A percentile compares a stretch with the other conserved stretches of the same genome.
Evolutionary conservation across 2,113 vertebrate genomes (phyloP).

Genomic region (Rhineura floridana): DNA sequence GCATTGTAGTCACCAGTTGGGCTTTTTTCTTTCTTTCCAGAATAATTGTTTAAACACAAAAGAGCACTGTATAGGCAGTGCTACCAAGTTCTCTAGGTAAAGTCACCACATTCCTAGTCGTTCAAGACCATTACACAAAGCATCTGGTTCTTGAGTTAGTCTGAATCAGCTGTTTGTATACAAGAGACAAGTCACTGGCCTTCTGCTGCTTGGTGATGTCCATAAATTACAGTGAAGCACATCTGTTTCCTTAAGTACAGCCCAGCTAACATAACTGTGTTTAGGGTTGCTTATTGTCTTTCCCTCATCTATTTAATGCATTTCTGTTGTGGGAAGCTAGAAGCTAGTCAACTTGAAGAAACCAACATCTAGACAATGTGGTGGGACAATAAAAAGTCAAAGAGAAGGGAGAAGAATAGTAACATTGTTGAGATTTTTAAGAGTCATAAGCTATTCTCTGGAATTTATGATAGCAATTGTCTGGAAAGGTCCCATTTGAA

Average conservation of each 20-base stretch:
- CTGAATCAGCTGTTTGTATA: neutral
- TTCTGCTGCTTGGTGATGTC: neutral
- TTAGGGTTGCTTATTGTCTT: neutral
- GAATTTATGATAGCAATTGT: neutral
- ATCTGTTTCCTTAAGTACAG: neutral
- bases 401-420: constrained; percentile 12
- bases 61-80: neutral
- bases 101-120: neutral
- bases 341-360: neutral
- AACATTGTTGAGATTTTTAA: constrained; percentile 13
- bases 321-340: neutral
- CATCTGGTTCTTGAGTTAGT: neutral
- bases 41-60: neutral
- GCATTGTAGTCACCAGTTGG: neutral
- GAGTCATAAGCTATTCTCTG: neutral
- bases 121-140: neutral
- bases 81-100: neutral
- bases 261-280: neutral
- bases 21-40: neutral
- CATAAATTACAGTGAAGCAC: neutral
- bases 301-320: constrained; percentile 6
- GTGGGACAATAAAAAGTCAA: constrained; percentile 4
- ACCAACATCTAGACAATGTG: neutral
- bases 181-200: neutral
- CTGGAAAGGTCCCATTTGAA: neutral